Conservation (phyloP, 1,140 invertebrate genomes). For the Nebria ingens region DNA sequence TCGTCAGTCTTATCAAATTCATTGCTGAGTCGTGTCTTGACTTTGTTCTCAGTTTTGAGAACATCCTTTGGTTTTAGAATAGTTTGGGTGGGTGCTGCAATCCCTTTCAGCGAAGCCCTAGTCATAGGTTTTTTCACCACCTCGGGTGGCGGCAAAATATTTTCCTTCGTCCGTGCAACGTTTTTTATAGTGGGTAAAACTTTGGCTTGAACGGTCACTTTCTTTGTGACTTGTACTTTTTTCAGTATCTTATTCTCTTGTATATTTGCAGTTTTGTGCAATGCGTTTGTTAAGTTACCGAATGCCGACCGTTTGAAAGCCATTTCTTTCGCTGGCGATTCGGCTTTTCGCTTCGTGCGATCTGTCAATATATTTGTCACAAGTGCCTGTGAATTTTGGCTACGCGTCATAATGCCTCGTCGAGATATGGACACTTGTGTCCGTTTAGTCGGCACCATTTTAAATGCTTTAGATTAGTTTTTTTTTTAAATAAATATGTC, state of each 20-base stretch:
- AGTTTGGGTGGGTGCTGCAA: conserved; percentile 38
- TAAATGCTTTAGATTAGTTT: too few relatives aligned
- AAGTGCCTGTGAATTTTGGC: conserved; percentile 22
- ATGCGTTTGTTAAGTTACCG: conserved; percentile 65
- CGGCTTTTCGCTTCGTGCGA: conserved; percentile 41
- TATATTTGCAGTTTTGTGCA: conserved; percentile 30
- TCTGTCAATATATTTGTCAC: neutral
- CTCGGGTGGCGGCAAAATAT: conserved; percentile 28
- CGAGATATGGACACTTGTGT: conserved; percentile 29
- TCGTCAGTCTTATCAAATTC: conserved; percentile 46
- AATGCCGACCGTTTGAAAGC: conserved; percentile 56
- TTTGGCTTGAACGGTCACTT: conserved; percentile 42
- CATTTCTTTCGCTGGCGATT: conserved; percentile 44
- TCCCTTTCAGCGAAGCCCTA: conserved; percentile 33
- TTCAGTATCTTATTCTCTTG: conserved; percentile 31
- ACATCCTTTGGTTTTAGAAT: conserved; percentile 40
- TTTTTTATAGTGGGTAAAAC: conserved; percentile 40
- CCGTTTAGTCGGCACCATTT: conserved; percentile 48
- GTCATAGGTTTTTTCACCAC: conserved; percentile 40
- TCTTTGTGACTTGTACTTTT: conserved; percentile 31
- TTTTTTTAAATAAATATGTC: too few relatives aligned
- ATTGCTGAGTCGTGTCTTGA: conserved; percentile 43
- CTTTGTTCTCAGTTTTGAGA: conserved; percentile 33
- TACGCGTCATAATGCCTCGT: conserved; percentile 33
- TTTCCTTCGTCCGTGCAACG: conserved; percentile 31